phyloP scores from a whole-genome alignment of 2,797 vertebrate species.

The Gouania willdenowi region DNA sequence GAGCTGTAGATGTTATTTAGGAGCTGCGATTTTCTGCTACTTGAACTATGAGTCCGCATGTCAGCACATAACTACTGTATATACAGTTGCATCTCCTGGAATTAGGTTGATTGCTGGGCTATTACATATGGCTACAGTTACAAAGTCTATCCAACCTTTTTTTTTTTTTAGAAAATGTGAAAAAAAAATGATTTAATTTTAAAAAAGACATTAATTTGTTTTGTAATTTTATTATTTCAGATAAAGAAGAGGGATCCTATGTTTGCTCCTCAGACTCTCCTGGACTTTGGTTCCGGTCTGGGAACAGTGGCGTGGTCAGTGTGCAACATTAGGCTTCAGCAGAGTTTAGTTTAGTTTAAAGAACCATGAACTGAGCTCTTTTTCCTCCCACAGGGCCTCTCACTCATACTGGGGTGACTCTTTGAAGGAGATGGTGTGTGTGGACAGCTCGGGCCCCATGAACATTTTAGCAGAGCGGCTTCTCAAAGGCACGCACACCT shows the following conservation, averaged over 20 bases:
- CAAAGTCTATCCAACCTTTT: too few species aligned
- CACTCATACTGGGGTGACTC: conserved; percentile 78
- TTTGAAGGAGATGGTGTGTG: conserved; percentile 83
- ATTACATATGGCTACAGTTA: too few species aligned
- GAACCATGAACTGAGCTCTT: fast-evolving
- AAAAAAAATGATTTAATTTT: too few species aligned
- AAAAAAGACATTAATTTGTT: too few species aligned
- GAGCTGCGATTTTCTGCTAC: too few species aligned
- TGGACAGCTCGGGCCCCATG: conserved; percentile 84
- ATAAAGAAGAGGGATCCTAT: conserved; percentile 76
- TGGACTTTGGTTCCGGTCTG: conserved; percentile 89
- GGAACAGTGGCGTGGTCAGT: conserved; percentile 83
- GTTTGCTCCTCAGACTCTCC: conserved; percentile 79
- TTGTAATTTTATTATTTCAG: conserved; percentile 54
- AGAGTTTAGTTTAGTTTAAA: background rate
- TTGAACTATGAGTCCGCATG: too few species aligned
- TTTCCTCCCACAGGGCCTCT: conserved; percentile 75
- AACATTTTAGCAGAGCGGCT: conserved; percentile 81
- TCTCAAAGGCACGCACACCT: conserved; percentile 79
- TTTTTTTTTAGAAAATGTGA: too few species aligned
- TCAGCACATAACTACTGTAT: too few species aligned
- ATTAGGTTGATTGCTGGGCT: too few species aligned
- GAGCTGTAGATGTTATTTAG: too few species aligned
- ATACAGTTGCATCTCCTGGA: too few species aligned
- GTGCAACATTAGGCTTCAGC: background rate